A percentile compares a stretch with the other conserved stretches of the same genome.
These are phyloP conservation scores for Emys orbicularis DNA, from an alignment of 2,797 vertebrate species.

Conservation along the genomic window DNA sequence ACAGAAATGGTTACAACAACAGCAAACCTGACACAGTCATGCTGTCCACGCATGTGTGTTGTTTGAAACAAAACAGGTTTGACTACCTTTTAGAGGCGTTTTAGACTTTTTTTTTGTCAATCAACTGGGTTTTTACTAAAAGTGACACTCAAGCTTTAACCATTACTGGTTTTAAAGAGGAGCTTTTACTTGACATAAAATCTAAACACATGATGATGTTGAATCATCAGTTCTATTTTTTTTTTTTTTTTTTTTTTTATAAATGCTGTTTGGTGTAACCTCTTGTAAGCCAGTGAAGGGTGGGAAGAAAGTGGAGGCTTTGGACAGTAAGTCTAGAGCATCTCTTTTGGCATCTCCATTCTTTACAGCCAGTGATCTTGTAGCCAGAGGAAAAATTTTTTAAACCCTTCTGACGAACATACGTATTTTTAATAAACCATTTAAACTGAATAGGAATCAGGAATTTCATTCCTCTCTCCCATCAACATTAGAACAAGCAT, in stretches of 20 bases:
- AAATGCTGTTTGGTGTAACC: not conserved
- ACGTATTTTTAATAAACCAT: not conserved
- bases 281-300: not conserved
- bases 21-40: accelerated
- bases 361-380: accelerated
- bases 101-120: not conserved
- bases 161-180: not conserved
- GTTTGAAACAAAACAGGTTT: accelerated
- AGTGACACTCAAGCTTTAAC: not conserved
- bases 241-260: not conserved
- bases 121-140: not conserved
- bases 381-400: not conserved
- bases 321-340: not conserved
- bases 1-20: accelerated
- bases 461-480: not conserved
- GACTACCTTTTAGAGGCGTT: not conserved
- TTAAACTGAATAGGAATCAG: not conserved
- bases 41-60: accelerated
- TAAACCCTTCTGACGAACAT: not conserved
- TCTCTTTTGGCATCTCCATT: not conserved
- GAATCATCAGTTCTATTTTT: not conserved
- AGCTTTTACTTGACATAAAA: not conserved
- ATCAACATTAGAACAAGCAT: not conserved
- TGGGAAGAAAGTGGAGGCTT: not conserved
- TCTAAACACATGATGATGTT: not conserved